Percentiles rank a stretch among this genome's conserved stretches.
Conservation (phyloP, 2,113 vertebrate species). For the Gavia stellata region DNA sequence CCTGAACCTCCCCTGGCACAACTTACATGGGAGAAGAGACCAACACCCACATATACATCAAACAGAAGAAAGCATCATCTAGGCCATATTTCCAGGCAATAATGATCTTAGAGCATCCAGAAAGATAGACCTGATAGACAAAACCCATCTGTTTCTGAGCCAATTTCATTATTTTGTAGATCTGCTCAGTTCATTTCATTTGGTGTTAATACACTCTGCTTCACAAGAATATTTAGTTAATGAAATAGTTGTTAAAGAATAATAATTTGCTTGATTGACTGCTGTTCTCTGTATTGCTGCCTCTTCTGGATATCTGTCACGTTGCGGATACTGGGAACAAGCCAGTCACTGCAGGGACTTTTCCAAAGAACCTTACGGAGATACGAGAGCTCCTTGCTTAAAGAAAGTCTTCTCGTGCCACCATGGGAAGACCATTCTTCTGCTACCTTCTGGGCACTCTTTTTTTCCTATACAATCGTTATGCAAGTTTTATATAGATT, state of each 20-base stretch:
- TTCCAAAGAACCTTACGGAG: neutral
- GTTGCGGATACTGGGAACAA: neutral
- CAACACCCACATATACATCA: neutral
- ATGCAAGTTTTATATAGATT: neutral
- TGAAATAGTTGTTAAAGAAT: neutral
- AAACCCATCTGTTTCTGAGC: neutral
- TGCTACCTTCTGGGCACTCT: neutral
- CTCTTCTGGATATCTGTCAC: neutral
- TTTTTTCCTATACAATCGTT: neutral
- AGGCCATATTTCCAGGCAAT: neutral
- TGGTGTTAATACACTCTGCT: neutral
- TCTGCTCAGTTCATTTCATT: neutral
- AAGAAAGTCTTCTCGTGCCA: neutral
- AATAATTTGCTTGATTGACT: neutral
- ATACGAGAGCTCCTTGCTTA: neutral
- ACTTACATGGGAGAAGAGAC: too few relatives aligned
- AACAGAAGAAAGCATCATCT: neutral
- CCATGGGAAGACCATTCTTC: neutral
- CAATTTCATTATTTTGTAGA: neutral
- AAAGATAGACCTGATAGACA: neutral
- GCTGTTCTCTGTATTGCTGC: neutral
- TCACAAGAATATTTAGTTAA: neutral
- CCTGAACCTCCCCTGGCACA: too few relatives aligned
- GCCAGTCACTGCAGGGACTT: neutral
- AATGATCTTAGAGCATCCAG: neutral